A percentile compares a stretch with the other conserved stretches of the same genome.
phyloP scores from a whole-genome alignment of 2,113 vertebrate genomes.

The Potamarius usumacintae region DNA sequence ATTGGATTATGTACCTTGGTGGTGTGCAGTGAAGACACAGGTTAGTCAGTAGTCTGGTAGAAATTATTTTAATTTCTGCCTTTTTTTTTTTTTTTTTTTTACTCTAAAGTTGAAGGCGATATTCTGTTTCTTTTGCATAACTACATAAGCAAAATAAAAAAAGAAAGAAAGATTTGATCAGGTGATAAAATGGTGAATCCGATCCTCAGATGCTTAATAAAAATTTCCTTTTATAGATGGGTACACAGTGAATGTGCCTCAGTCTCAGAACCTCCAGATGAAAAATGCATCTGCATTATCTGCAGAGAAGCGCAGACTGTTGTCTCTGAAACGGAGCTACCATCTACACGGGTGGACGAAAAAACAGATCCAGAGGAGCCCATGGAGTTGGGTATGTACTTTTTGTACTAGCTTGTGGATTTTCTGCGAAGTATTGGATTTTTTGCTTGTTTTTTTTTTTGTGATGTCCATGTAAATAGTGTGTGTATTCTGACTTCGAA shows the following conservation, averaged over 20 bases:
- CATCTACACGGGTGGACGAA: constrained; percentile 49
- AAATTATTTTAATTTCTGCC: background rate
- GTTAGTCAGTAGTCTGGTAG: background rate
- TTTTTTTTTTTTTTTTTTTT: background rate
- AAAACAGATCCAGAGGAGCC: constrained; percentile 56
- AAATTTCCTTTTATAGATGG: constrained; percentile 58
- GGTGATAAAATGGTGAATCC: background rate
- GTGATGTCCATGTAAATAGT: constrained; percentile 16
- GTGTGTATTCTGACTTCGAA: constrained; percentile 53
- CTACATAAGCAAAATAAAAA: background rate
- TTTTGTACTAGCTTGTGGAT: background rate
- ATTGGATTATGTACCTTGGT: background rate
- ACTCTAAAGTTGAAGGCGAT: background rate
- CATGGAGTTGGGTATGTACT: constrained; percentile 67
- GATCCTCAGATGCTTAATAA: constrained; percentile 4
- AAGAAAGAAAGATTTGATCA: background rate
- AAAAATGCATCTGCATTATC: constrained; percentile 68
- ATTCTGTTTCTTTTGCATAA: background rate
- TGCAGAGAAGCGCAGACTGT: constrained; percentile 63
- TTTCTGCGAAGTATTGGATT: background rate
- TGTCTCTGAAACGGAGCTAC: constrained; percentile 41
- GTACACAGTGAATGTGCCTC: constrained; percentile 71
- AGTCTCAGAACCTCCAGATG: constrained; percentile 54
- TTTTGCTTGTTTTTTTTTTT: background rate
- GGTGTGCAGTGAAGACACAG: background rate